Base-by-base conservation (phyloP, 2,113 vertebrate genomes). In the Aythya baeri region DNA sequence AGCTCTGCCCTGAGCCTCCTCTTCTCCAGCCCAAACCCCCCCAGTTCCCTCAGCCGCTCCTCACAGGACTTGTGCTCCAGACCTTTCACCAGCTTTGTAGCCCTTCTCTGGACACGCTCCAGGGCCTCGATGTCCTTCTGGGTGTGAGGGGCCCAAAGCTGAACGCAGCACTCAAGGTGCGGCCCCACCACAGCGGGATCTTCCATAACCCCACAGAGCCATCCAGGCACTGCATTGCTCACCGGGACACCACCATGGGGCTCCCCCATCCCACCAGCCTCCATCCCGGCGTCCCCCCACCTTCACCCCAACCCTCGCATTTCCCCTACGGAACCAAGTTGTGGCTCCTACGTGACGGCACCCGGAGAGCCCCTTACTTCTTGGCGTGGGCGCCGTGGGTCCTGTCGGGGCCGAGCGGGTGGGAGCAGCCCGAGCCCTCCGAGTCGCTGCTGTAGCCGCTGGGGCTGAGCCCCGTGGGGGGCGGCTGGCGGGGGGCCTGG, bases 401-500 rank as follows among this genome's bases (percentile, higher is more conserved):
- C 98, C 98, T 98, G 90, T 98, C 97, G 2, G 95, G 88, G 76
- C 96, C 93, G 14, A 94, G 85, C 2, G 95, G 82, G 41, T 97
- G 98, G 62, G 98, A 98, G 59, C 96, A 97, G 67, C 92, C 98
- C 25, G 98, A 98, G 91, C 96, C 98, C 89, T 97, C 98, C 7
- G 99, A 99, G 97, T 99, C 99, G 63, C 98, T 99, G 98, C 99
- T 99, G 96, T 86, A 98, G 96, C 92, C 97, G 9, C 97, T 94
- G 91, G 98, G 98, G 88, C 98, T 98, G n/a, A 98, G 98, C 32
- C 99, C 98, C 68, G 97, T 97, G 5, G 97, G 92, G 5, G 97
- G 96, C 15, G 52, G 96, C 82, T 97, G 96, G 70, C 98, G 97
- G 68, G 96, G 95, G 58, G 80, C 97, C 84, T 98, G 98, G 38